Base-by-base conservation (phyloP, 92 coral and sea anemone species). In the Palythoa heliodiscus region DNA sequence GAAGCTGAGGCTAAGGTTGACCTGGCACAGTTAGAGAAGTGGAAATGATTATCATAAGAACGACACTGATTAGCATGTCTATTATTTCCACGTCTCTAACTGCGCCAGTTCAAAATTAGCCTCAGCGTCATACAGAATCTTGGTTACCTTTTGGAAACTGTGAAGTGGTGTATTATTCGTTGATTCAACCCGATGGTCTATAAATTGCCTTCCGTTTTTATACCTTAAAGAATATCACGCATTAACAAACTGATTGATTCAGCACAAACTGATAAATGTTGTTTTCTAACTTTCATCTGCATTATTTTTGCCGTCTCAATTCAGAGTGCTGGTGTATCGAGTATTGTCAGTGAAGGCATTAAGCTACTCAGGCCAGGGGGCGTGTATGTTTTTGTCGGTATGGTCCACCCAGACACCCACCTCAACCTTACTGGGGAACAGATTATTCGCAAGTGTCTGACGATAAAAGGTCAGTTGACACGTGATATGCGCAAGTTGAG, bases 391-490 rank as follows among this genome's bases (percentile, higher is more conserved):
- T 87, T 93, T 53, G 90, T 92, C 73, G 99, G 99, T 11, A 90
- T 96, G 96, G 99, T 96, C 3, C 99, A 96, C 91, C 99, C 99
- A 47, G 95, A 92, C 84, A 89, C 93, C 76, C 83, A 86, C 68
- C 92, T 96, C 53, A 89, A 91, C 85, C 80, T 90, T 80, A 96
- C 99, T 15, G 99, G 89, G 4, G 96, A 96, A 48, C 99, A 96
- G 87, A 91, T 96, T 71, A 94, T 94, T 77, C 87, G 94, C 53
- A 96, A 96, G 87, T 96, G 99, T 66, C 91, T 96, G 52, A 92
- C 93, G 1, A 85, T 96, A 17, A 91, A 88, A 88, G 99, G 98
- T 94, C 68, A 82, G 90, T 47, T 55, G 35, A 23, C 9, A 22
- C 38, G 20, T 68, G 38, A 57, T 58, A 58, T 58, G 64, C 19